A percentile compares a stretch with the other conserved stretches of the same genome.
Conservation (phyloP, 2,113 vertebrate genomes). For the Poeciliopsis turrubarensis region DNA sequence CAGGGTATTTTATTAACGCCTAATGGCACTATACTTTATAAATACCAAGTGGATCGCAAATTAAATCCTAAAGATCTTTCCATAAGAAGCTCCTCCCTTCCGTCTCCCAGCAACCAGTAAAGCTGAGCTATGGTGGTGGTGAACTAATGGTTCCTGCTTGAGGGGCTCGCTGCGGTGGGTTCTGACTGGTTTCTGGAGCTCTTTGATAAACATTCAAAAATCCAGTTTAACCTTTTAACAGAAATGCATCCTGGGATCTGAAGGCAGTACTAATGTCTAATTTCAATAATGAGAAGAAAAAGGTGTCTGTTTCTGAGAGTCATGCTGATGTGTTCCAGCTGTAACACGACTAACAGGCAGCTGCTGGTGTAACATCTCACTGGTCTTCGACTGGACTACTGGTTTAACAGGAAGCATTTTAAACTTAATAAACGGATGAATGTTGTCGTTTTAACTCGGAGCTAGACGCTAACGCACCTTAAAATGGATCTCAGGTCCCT, state of each 20-base stretch:
- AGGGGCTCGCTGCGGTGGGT: not conserved
- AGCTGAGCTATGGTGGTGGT: no score
- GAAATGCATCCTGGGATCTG: slow-evolving; percentile 34
- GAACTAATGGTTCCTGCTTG: no score
- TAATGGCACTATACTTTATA: no score
- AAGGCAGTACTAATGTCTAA: not conserved
- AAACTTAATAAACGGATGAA: not conserved
- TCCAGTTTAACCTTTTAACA: slow-evolving; percentile 8
- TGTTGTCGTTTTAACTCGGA: not conserved
- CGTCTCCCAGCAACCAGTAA: not conserved
- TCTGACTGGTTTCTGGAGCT: not conserved
- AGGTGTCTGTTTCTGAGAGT: no score
- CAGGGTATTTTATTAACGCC: no score
- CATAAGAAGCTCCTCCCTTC: not conserved
- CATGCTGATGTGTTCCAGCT: not conserved
- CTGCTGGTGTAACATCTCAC: slow-evolving; percentile 13
- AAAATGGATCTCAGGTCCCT: not conserved
- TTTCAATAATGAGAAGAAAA: no score
- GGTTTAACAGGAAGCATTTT: not conserved
- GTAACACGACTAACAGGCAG: slow-evolving; percentile 26
- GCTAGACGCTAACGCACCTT: slow-evolving; percentile 37
- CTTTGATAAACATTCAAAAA: slow-evolving; percentile 8
- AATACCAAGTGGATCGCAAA: no score
- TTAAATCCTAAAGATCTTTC: not conserved
- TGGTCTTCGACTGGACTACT: not conserved